Base-by-base conservation (phyloP, 2,797 vertebrate genomes). In the Enteromius treurensis region DNA sequence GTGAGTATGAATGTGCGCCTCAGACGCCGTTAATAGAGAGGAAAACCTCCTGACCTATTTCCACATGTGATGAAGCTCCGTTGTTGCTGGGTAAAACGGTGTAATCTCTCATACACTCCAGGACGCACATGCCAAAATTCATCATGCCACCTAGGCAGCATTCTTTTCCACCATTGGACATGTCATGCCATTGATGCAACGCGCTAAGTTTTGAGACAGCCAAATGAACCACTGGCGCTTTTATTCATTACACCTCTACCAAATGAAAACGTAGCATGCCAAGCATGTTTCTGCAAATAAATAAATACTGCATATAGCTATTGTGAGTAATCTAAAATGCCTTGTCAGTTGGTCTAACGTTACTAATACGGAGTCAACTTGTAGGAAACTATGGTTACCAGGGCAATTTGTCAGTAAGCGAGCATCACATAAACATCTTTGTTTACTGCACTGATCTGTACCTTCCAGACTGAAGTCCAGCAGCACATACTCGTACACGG, bases 391-490 rank as follows among this genome's bases (percentile, higher is more conserved):
- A 23, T 19, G 53, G 21, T 77, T 64, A 51, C 47, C 26, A 73
- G 5, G 26, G 17, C 26, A 34, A 7, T 29, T 32, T 49, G 26
- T 37, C 53, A 26, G 29, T 37, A 67, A 78, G 26, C 29, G 13
- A 73, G 49, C 34, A 49, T 53, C 29, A 82, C 32, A 47, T 3
- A n/a, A 21, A 32, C 7, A 71, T 69, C 71, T 73, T 10, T 21
- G 26, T 74, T 23, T 64, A 45, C 67, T 58, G 3, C 55, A 82
- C 14, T 40, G 7, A 67, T 53, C 40, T 19, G 47, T 95, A 98
- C 98, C 97, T 96, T 98, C 97, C 90, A 99, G 85, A 42, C 96
- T 96, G 94, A 99, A 99, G 94, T 99, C 97, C 89, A 99, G 95
- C 89, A 99, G 92, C 62, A 97, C 91, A 11, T 99, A 98, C 91